phyloP scores from a whole-genome alignment of 2,797 vertebrate species.

The Steatocranus sp. region DNA sequence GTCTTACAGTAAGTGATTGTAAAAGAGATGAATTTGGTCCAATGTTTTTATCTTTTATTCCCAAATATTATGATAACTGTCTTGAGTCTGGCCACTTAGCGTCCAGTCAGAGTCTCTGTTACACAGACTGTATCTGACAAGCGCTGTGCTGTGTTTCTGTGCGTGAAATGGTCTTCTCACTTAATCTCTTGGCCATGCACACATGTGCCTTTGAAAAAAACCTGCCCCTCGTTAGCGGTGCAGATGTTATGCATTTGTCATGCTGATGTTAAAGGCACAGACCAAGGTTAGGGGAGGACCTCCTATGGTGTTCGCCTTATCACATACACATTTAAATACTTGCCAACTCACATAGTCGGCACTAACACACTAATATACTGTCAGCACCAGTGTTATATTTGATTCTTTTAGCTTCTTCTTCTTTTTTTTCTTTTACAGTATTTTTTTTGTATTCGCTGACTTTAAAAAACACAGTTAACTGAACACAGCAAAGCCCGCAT shows the following conservation, averaged over 20 bases:
- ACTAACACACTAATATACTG: neutral
- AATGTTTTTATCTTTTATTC: neutral
- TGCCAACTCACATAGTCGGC: neutral
- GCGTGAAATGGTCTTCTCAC: neutral
- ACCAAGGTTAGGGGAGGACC: slow-evolving; percentile 20
- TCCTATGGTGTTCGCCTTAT: neutral
- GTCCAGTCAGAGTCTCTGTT: neutral
- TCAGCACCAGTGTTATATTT: neutral
- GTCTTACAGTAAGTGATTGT: neutral
- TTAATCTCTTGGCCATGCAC: neutral
- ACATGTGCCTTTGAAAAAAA: neutral
- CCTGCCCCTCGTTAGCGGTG: slow-evolving; percentile 15
- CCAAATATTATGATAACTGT: neutral
- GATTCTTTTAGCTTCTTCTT: neutral
- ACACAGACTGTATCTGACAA: neutral
- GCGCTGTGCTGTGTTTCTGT: neutral
- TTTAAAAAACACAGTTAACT: neutral
- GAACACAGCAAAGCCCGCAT: neutral
- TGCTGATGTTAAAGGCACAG: slow-evolving; percentile 20
- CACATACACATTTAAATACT: neutral
- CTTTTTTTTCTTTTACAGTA: neutral
- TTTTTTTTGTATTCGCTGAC: neutral
- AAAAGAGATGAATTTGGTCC: neutral
- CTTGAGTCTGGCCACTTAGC: neutral
- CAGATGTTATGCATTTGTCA: slow-evolving; percentile 66